Evolutionary conservation across 2,113 vertebrate species (phyloP).

Genomic region (Gymnogyps californianus): DNA sequence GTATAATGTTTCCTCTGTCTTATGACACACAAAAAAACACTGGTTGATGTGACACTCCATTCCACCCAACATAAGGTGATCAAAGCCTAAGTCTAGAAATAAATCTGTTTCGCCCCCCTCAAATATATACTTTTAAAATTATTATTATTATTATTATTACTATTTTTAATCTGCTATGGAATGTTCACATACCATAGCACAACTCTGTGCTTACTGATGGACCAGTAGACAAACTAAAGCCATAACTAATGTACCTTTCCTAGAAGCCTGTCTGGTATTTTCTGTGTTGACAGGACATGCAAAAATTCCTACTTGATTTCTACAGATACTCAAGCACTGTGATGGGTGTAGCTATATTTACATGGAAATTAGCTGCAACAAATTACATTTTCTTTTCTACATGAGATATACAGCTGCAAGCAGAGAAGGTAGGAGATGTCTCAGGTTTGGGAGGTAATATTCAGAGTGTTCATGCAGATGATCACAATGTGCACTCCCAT

Average conservation of each 20-base stretch:
- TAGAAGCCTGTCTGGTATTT: background rate
- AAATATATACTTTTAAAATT: background rate
- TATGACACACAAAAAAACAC: background rate
- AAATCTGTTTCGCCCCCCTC: background rate
- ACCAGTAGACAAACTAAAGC: background rate
- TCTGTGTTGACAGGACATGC: background rate
- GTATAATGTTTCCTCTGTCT: background rate
- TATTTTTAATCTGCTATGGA: background rate
- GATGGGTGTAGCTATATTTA: background rate
- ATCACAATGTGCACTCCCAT: background rate
- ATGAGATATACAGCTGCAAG: background rate
- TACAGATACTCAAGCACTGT: background rate
- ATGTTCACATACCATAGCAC: background rate
- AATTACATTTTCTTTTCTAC: background rate
- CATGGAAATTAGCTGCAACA: background rate
- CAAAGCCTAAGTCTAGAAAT: background rate
- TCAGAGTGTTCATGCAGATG: background rate
- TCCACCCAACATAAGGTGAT: background rate
- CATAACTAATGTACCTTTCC: background rate
- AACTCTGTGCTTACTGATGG: background rate
- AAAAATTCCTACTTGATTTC: background rate
- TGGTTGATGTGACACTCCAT: background rate
- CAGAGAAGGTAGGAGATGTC: background rate
- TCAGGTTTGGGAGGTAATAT: background rate
- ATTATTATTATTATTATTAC: background rate